phyloP scores from a whole-genome alignment of 1,140 invertebrate species.

The Pomacea maculata region DNA sequence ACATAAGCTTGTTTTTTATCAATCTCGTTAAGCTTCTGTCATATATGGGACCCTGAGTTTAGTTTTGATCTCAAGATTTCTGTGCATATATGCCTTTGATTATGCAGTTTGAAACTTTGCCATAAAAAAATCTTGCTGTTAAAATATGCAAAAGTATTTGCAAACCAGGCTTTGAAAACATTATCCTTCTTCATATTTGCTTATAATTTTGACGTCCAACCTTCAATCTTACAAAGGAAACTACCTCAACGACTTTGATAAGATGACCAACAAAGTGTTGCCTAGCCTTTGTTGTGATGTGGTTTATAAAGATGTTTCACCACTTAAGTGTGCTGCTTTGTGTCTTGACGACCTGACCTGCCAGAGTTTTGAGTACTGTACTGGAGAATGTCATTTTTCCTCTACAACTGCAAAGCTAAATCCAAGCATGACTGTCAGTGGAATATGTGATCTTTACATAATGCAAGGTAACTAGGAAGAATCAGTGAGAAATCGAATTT shows the following conservation, averaged over 20 bases:
- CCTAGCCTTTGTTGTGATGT: constrained; percentile 13
- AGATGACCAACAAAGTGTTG: constrained; percentile 19
- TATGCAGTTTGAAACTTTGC: too few relatives aligned
- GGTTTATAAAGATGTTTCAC: constrained; percentile 23
- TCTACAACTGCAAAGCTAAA: constrained; percentile 9
- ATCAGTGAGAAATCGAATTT: too few relatives aligned
- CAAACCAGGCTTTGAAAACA: background rate
- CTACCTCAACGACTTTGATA: constrained; percentile 42
- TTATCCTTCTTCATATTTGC: background rate
- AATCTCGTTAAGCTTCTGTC: too few relatives aligned
- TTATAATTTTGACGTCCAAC: background rate
- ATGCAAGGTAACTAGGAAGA: constrained; percentile 16
- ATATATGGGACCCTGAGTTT: too few relatives aligned
- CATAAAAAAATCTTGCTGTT: too few relatives aligned
- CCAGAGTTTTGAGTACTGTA: constrained; percentile 41
- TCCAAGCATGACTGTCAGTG: constrained; percentile 1
- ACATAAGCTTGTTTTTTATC: too few relatives aligned
- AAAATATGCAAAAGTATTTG: background rate
- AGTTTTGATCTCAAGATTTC: too few relatives aligned
- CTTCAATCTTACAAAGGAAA: constrained; percentile 23
- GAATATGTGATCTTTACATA: constrained; percentile 36
- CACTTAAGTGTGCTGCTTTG: constrained; percentile 35
- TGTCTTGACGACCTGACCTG: constrained; percentile 36
- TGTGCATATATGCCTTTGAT: too few relatives aligned
- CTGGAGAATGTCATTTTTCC: constrained; percentile 36